Base-by-base conservation (phyloP, 2,888 invertebrate species). In the Griposia aprilina region DNA sequence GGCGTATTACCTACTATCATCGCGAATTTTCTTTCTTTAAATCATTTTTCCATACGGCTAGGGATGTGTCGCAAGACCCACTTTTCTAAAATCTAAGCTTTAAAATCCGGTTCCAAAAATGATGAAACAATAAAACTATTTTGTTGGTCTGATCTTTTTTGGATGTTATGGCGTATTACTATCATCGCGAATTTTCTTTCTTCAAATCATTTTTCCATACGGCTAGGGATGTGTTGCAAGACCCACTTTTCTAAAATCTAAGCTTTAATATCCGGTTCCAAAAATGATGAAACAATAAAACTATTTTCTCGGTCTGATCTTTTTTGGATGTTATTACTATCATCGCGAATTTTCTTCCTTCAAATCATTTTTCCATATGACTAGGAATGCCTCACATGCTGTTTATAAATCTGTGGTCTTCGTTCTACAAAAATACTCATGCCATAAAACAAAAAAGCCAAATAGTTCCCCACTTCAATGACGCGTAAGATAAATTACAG, bases 401-500 rank as follows among this genome's bases (percentile, higher is more conserved):
- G 41, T 11, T 17, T 13, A 23, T 23, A 0, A 2, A 41, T 45
- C 17, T 48, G 17, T 36, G 5, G 0, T n/a, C 13, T 26, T 36
- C 8, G 10, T 1, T 50, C 23, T 4, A 0, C 23, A 48, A 45
- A 45, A 48, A 36, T 30, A 59, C 11, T 5, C 20, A 36, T 75
- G 6, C 41, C 11, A 77, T 48, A n/a, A 76, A 48, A 45, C n/a
- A 17, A 76, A 62, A 62, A 8, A 48, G 20, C 1, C 11, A 17
- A 20, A 15, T 20, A 55, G n/a, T 3, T 30, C 13, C 20, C 15
- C 4, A 17, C 48, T 65, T 79, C 55, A 26, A 50, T 13, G 36
- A 59, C 67, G 36, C 3, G 17, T 10, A 59, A 36, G 80, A 79
- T 66, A 59, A 50, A 79, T 79, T 66, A 76, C 36, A 65, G 26